Conservation (phyloP, 2,888 invertebrate genomes). For the Spodoptera picta region DNA sequence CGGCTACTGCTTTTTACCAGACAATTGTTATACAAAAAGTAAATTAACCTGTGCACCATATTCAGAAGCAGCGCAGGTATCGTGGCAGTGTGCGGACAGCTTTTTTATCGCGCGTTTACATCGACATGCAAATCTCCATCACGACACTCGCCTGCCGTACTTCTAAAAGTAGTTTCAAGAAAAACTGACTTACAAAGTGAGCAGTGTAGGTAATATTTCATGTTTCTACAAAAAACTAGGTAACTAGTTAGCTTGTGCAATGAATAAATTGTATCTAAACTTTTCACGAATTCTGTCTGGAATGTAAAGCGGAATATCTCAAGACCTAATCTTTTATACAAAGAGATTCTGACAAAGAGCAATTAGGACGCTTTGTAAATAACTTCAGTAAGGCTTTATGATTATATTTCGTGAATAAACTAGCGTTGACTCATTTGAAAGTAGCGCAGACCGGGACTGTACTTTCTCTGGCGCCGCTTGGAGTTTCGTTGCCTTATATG, state of each 20-base stretch:
- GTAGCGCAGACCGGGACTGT: slow-evolving; percentile 35
- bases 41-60: slow-evolving; percentile 38
- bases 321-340: slow-evolving; percentile 49
- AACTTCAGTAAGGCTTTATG: slow-evolving; percentile 40
- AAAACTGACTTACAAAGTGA: slow-evolving; percentile 60
- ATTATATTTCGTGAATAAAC: slow-evolving; percentile 43
- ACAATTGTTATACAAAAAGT: slow-evolving; percentile 17
- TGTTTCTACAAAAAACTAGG: slow-evolving; percentile 54
- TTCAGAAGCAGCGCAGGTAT: slow-evolving; percentile 56
- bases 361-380: slow-evolving; percentile 54
- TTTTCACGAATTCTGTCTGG: slow-evolving; percentile 57
- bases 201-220: slow-evolving; percentile 54
- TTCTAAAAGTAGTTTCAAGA: slow-evolving; percentile 66
- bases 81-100: slow-evolving; percentile 55
- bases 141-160: slow-evolving; percentile 61
- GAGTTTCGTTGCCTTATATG: slow-evolving; percentile 55
- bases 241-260: slow-evolving; percentile 54
- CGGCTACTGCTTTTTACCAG: slow-evolving; percentile 41
- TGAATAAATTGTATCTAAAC: slow-evolving; percentile 56
- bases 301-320: slow-evolving; percentile 53
- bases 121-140: slow-evolving; percentile 73
- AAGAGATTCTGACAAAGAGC: slow-evolving; percentile 50
- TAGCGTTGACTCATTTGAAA: slow-evolving; percentile 47
- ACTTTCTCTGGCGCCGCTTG: slow-evolving; percentile 56
- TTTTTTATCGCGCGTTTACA: slow-evolving; percentile 65